Evolutionary conservation across 2,888 invertebrate species (phyloP).

Genomic region (Aradus depressus): DNA sequence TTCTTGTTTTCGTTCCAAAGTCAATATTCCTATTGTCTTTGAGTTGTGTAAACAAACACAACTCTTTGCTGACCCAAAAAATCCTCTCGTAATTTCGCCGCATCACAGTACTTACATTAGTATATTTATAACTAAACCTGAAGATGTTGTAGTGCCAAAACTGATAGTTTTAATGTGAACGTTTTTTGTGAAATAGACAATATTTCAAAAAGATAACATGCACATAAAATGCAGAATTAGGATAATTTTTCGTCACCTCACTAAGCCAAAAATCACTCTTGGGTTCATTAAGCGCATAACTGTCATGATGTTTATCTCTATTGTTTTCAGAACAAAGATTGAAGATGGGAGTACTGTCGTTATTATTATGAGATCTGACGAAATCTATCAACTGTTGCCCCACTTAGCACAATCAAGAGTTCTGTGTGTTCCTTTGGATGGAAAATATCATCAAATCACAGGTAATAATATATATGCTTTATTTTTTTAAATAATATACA

Average conservation of each 20-base stretch:
- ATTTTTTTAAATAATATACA: not conserved
- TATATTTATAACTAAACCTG: too few relatives aligned
- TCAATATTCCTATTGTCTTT: too few relatives aligned
- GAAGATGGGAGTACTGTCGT: conserved; percentile 17
- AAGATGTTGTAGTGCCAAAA: too few relatives aligned
- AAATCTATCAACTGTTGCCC: conserved; percentile 11
- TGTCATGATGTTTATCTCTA: too few relatives aligned
- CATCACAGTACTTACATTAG: too few relatives aligned
- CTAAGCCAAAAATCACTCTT: not conserved
- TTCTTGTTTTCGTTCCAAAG: too few relatives aligned
- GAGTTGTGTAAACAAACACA: too few relatives aligned
- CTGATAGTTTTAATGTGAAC: not conserved
- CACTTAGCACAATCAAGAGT: conserved; percentile 15
- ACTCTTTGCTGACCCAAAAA: too few relatives aligned
- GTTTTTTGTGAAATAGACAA: too few relatives aligned
- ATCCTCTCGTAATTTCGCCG: too few relatives aligned
- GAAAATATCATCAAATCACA: conserved; percentile 19
- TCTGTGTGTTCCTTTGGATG: conserved; percentile 23
- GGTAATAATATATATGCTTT: conserved; percentile 13
- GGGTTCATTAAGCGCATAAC: too few relatives aligned
- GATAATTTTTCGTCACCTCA: not conserved
- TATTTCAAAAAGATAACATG: too few relatives aligned
- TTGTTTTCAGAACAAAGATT: not conserved
- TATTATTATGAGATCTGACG: conserved; percentile 11
- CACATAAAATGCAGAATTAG: not conserved